Evolutionary conservation across 2,797 vertebrate genomes (phyloP), one percentile per base, ranked within the genome.

Genomic region (Hoplostethus atlanticus): DNA sequence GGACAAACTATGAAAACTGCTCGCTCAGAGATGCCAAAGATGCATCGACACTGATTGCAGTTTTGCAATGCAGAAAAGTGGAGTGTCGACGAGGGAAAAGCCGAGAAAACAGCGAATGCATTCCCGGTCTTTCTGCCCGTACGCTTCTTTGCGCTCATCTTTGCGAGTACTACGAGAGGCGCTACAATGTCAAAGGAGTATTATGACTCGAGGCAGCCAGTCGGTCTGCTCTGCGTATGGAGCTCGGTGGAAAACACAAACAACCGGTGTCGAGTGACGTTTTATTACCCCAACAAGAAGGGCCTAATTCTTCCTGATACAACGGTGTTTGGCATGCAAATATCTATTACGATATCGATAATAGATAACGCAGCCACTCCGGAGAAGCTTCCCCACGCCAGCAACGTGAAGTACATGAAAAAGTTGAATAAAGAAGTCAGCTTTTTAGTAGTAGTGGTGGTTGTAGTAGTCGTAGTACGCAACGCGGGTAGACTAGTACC

Each of bases 141-240:
- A 42, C 50, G 77, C 64, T 83, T 71, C 75, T 79, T 16, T 65
- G 78, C 84, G 79, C 85, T 67, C 82, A 76, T 88, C 69, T 72
- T 25, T 79, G 85, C 70, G 84, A 87, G 79, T 91, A 92, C 90
- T 92, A 91, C 87, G 80, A 87, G 84, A 78, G 83, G 82, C 74
- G 84, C 87, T 73, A 68, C 91, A 92, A 92, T 93, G 94, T 93
- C 93, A 94, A 80, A 84, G 84, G 80, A 87, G 86, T 87, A 81
- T 87, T 82, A 67, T 84, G 89, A 91, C 79, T 89, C 36, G 71
- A 84, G 87, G 84, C 88, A 76, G 83, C 80, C 83, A 73, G 81
- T 55, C 84, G 68, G 68, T 81, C 85, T 81, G 82, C 83, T 58
- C 51, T 76, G 80, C 77, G 76, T 8, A 80, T 64, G 68, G 64